Evolutionary conservation across 2,888 invertebrate species (phyloP).

Genomic region (Brachylomia viminalis): DNA sequence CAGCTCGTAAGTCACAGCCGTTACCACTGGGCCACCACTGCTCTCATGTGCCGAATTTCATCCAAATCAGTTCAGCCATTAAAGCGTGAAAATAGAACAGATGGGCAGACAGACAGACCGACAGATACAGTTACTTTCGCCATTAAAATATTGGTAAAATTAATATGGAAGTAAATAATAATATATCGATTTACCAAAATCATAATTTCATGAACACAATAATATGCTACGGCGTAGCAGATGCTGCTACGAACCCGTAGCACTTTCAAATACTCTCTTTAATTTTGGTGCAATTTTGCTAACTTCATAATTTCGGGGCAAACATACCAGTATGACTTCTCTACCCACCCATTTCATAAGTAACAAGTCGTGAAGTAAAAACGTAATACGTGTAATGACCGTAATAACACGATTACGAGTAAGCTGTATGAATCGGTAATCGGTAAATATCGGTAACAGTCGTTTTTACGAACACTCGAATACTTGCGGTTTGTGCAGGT

Average conservation of each 20-base stretch:
- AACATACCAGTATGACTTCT: not conserved
- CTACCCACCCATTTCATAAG: slow-evolving; percentile 11
- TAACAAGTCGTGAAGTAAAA: slow-evolving; percentile 5
- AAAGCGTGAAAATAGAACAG: not conserved
- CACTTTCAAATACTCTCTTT: too few species aligned
- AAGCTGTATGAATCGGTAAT: slow-evolving; percentile 13
- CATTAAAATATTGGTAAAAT: too few species aligned
- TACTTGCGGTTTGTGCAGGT: slow-evolving; percentile 33
- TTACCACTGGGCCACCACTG: too few species aligned
- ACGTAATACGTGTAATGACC: slow-evolving; percentile 14
- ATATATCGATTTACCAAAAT: too few species aligned
- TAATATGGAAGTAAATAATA: too few species aligned
- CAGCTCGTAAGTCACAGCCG: too few species aligned
- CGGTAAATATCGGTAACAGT: not conserved
- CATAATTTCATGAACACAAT: not conserved
- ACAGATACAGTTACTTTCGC: too few species aligned
- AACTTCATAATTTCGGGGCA: not conserved
- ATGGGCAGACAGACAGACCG: not conserved
- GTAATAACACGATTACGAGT: slow-evolving; percentile 6
- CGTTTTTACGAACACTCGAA: not conserved
- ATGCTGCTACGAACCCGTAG: slow-evolving; percentile 7
- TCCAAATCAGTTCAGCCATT: too few species aligned
- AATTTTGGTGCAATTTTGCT: not conserved
- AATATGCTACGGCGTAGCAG: slow-evolving; percentile 21
- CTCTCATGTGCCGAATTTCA: too few species aligned